phyloP scores from a whole-genome alignment of 92 coral and sea anemone species.

The Blastomussa wellsi region DNA sequence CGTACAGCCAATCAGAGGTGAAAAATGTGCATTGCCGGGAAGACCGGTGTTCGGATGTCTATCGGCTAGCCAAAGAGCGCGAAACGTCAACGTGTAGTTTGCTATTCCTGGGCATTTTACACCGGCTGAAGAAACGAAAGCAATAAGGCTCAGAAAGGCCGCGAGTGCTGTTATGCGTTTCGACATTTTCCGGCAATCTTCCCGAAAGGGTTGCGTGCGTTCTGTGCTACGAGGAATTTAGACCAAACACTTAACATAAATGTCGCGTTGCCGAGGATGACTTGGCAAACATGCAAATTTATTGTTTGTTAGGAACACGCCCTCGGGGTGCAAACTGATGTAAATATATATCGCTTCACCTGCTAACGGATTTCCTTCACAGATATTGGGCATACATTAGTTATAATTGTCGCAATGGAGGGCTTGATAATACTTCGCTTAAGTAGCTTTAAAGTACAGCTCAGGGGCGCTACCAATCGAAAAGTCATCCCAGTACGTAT shows the following conservation, averaged over 20 bases:
- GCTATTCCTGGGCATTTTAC: conserved; percentile 19
- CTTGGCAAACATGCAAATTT: neutral
- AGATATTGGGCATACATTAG: too few species aligned
- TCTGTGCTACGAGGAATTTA: neutral
- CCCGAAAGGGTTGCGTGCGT: neutral
- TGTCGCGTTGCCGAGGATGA: neutral
- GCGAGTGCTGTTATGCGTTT: neutral
- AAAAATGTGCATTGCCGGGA: neutral
- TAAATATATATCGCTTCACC: too few species aligned
- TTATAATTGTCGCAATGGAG: too few species aligned
- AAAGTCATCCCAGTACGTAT: too few species aligned
- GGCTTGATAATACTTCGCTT: too few species aligned
- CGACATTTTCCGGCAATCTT: neutral
- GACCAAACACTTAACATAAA: neutral
- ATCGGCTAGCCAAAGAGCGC: neutral
- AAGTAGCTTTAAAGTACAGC: too few species aligned
- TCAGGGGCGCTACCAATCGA: too few species aligned
- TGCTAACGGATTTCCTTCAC: too few species aligned
- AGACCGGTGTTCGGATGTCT: conserved; percentile 21
- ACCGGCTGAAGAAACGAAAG: neutral
- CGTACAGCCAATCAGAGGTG: conserved; percentile 33
- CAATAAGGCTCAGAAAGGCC: neutral
- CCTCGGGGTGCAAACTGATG: neutral
- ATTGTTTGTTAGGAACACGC: neutral
- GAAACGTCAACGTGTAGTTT: conserved; percentile 22